Base-by-base conservation (phyloP, 2,113 vertebrate species). In the Marmota flaviventris region DNA sequence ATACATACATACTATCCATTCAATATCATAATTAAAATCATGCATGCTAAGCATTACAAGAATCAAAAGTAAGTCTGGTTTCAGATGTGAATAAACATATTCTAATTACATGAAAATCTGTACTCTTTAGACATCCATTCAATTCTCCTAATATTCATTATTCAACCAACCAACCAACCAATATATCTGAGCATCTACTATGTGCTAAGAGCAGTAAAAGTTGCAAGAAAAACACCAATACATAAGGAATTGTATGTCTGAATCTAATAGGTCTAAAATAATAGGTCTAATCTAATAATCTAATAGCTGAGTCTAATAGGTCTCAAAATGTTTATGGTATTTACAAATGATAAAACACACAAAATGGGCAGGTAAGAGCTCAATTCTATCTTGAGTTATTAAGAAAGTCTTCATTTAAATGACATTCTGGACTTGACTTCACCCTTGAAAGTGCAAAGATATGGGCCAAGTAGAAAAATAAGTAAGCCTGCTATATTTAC, bases 1-100 rank as follows among this genome's bases (percentile, higher is more conserved):
- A 90, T 34, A 69, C 45, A 91, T 27, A 13, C 1, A 58, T 61
- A 81, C 9, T 86, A 18, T 76, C 17, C 56, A 81, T 34, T 85
- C 10, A 89, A 75, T 29, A 91, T 53, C 51, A 51, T 51, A 51
- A 92, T 93, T 85, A 86, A 93, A 93, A 90, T 95, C 45, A 93
- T 82, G 12, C 48, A 27, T 9, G 9, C 39, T 67, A 82, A 82
- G 79, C 72, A 65, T 32, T 61, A 8, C 20, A 73, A 84, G 61
- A 79, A 37, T 65, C 73, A 53, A 48, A 94, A 91, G 72, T 37
- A 78, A 85, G 53, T 39, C 29, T 16, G 27, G 16, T 84, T 61
- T 22, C 17, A 61, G 58, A 61, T 22, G 20, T 61, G 58, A 63
- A 14, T 90, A 81, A 90, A 61, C 81, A 75, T 20, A 78, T 69